phyloP scores from a whole-genome alignment of 2,113 vertebrate species.

The Periophthalmus modestus region DNA sequence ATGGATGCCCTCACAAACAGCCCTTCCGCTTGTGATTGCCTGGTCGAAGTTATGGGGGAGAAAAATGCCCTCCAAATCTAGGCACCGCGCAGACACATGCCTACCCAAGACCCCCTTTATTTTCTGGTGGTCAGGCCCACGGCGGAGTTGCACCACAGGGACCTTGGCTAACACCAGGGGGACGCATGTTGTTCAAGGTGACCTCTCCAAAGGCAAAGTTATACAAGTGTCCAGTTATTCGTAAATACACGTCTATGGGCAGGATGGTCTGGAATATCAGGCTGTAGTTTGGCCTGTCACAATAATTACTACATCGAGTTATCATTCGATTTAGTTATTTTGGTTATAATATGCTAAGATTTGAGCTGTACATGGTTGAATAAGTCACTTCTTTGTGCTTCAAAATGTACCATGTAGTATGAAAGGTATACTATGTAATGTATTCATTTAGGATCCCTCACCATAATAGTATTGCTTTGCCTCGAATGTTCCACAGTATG shows the following conservation, averaged over 20 bases:
- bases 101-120: conserved; percentile 39
- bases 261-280: conserved; percentile 11
- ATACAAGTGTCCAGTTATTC: conserved; percentile 47
- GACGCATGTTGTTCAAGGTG: conserved; percentile 49
- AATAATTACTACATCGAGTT: too few species aligned
- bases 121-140: conserved; percentile 57
- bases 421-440: not conserved
- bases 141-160: conserved; percentile 54
- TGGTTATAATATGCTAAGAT: too few species aligned
- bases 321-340: too few species aligned
- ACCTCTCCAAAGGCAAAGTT: conserved; percentile 74
- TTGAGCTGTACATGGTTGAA: too few species aligned
- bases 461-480: not conserved
- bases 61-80: conserved; percentile 57
- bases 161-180: conserved; percentile 51
- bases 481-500: not conserved
- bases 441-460: too few species aligned
- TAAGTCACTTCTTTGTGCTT: too few species aligned
- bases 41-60: conserved; percentile 53
- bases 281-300: not conserved
- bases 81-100: conserved; percentile 41
- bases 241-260: conserved; percentile 46
- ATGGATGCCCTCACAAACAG: conserved; percentile 69
- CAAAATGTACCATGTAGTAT: not conserved
- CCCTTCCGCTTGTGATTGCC: conserved; percentile 59